Percentiles rank a stretch among this genome's conserved stretches.
Evolutionary conservation across 2,797 vertebrate species (phyloP).

Genomic region (Notamacropus eugenii): DNA sequence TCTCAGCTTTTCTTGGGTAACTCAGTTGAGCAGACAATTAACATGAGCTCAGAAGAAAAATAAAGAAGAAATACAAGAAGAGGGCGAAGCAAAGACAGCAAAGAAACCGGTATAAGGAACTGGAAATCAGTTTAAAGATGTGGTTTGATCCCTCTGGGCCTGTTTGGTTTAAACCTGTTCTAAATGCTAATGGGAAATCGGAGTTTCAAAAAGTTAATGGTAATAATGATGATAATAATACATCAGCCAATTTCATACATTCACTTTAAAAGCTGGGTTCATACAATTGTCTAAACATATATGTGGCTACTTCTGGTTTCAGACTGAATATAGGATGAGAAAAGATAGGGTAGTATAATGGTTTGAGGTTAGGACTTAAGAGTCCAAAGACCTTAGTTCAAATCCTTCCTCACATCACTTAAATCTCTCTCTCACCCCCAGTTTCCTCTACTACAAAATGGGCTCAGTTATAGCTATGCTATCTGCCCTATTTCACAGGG

Average conservation of each 20-base stretch:
- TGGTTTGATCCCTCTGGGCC: fast-evolving
- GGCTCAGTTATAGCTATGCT: background rate
- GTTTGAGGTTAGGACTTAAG: background rate
- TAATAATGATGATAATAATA: background rate
- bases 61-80: conserved; percentile 22
- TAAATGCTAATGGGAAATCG: background rate
- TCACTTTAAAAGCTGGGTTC: background rate
- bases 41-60: conserved; percentile 62
- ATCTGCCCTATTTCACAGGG: background rate
- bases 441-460: background rate
- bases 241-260: background rate
- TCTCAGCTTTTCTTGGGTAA: conserved; percentile 82
- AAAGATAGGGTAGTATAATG: background rate
- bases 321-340: background rate
- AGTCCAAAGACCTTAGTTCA: background rate
- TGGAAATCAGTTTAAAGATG: background rate
- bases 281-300: background rate
- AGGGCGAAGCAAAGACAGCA: conserved; percentile 17
- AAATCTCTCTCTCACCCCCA: background rate
- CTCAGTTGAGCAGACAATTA: conserved; percentile 77
- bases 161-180: background rate
- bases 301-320: background rate
- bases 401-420: background rate
- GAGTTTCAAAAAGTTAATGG: background rate
- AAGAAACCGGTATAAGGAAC: background rate